Base-by-base conservation (phyloP, 2,113 vertebrate species). In the Syrmaticus mikado region DNA sequence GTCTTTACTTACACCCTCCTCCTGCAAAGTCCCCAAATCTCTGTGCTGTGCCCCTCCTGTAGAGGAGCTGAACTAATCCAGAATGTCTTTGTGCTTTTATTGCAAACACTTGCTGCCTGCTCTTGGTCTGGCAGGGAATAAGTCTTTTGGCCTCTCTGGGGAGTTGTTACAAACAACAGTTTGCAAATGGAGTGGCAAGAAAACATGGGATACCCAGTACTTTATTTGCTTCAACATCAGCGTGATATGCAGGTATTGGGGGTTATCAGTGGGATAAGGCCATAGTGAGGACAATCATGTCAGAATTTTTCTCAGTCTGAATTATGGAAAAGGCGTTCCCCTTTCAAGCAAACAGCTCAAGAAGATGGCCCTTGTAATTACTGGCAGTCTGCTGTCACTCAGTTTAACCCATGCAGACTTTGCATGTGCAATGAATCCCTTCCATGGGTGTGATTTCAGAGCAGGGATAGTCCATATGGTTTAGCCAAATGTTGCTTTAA, bases 391-490 rank as follows among this genome's bases (percentile, higher is more conserved):
- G 77, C 72, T 89, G 85, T 91, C 89, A 89, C 57, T 87, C 68
- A 77, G 0, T 67, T 74, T 82, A 93, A 90, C 85, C 92, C 79
- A 7, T 48, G 76, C 84, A 94, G 71, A 87, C 22, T 83, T 87
- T 65, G 55, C 76, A 46, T 55, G 81, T 92, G 84, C 36, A 43
- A 45, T 46, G 68, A 52, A 87, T 89, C 52, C n/a, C n/a, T 36
- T 74, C 46, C 1, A 65, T 48, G 91, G 82, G 87, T 92, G 85
- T 94, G 89, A 93, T 94, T 87, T 80, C 87, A 72, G 76, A 95
- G 80, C 34, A 55, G 52, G 60, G 85, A 64, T 30, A 78, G 77
- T 85, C 94, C 95, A 97, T 96, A 93, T 97, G 96, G 22, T 91
- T 94, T 85, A 83, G 75, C 85, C 87, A 94, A 94, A 94, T 94